Conservation (phyloP, 1,140 invertebrate genomes). For the Coelopa frigida region DNA sequence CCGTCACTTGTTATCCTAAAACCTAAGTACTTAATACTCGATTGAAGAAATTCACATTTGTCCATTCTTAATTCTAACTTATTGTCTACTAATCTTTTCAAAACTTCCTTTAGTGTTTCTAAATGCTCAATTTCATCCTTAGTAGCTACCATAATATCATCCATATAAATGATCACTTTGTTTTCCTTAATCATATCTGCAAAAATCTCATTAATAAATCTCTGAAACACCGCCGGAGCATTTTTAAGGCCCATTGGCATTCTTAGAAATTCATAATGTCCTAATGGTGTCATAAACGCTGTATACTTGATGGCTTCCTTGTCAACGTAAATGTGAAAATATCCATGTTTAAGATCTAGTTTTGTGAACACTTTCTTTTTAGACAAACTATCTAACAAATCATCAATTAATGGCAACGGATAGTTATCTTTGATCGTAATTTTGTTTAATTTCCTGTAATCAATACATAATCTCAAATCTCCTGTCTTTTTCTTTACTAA, state of each 20-base stretch:
- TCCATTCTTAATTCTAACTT: constrained; percentile 20
- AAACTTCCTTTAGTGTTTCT: constrained; percentile 18
- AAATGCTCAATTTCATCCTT: constrained; percentile 2
- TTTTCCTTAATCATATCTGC: constrained; percentile 13
- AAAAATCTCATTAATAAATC: constrained; percentile 40
- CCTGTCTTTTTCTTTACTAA: constrained; percentile 27
- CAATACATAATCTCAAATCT: constrained; percentile 19
- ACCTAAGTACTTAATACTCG: not conserved
- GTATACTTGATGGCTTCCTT: constrained; percentile 22
- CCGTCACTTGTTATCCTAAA: not conserved
- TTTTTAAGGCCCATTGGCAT: constrained; percentile 27
- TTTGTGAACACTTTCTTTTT: constrained; percentile 21
- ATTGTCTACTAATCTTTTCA: constrained; percentile 25
- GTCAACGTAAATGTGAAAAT: constrained; percentile 30
- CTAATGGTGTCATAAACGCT: constrained; percentile 29
- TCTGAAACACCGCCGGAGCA: constrained; percentile 33
- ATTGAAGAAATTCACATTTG: constrained; percentile 5
- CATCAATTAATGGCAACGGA: constrained; percentile 34
- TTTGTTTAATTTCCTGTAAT: constrained; percentile 23
- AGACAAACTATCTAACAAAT: constrained; percentile 22
- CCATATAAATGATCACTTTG: constrained; percentile 13
- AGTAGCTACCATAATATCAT: constrained; percentile 12
- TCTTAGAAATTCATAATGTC: constrained; percentile 22
- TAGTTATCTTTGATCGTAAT: constrained; percentile 21
- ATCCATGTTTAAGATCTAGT: constrained; percentile 43